Conservation (phyloP, 2,113 vertebrate species). For the Microcebus tavaratra region DNA sequence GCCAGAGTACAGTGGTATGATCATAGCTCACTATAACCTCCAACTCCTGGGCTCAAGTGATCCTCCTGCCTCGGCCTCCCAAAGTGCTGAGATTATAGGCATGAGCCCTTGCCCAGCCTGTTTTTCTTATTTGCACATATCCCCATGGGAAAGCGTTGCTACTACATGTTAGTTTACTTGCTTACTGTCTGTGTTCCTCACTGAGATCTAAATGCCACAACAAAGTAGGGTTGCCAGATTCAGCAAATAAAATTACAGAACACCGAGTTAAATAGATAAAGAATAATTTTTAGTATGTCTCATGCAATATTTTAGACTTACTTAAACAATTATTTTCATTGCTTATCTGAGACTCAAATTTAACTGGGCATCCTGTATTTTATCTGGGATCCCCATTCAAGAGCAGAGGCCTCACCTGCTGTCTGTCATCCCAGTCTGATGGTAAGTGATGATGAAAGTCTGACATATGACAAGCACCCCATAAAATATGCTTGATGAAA, state of each 20-base stretch:
- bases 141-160: background rate
- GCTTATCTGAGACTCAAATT: background rate
- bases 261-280: background rate
- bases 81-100: background rate
- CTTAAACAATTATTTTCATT: background rate
- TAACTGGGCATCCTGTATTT: background rate
- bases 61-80: background rate
- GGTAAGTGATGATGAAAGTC: background rate
- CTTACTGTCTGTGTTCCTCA: background rate
- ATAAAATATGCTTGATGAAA: background rate
- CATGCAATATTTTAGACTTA: background rate
- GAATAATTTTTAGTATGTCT: background rate
- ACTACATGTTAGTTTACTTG: background rate
- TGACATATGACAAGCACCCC: background rate
- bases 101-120: background rate
- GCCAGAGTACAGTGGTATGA: background rate
- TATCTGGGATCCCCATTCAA: background rate
- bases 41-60: no score
- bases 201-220: background rate
- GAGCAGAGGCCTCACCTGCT: background rate
- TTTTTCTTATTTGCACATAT: background rate
- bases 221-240: background rate
- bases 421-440: background rate
- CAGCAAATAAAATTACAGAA: background rate
- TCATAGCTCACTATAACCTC: background rate